phyloP scores from a whole-genome alignment of 2,797 vertebrate species.

The Choloepus didactylus region DNA sequence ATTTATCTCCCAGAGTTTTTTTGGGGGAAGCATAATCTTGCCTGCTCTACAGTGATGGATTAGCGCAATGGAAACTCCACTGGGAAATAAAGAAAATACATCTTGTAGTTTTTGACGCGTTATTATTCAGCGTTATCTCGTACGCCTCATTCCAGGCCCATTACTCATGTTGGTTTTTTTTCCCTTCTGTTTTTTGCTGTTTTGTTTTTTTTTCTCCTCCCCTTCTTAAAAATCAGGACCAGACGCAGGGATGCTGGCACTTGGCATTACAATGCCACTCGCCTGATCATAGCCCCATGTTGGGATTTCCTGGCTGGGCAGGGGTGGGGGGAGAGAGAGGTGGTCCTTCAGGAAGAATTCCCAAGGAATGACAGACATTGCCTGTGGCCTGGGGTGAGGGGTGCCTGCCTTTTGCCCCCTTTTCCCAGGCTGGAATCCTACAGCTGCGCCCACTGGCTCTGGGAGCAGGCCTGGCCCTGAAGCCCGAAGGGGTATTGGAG shows the following conservation, averaged over 20 bases:
- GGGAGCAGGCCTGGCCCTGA: no score
- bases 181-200: slow-evolving; percentile 59
- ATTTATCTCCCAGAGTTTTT: slow-evolving; percentile 90
- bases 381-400: not conserved
- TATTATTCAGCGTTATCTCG: slow-evolving; percentile 92
- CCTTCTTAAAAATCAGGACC: slow-evolving; percentile 77
- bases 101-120: slow-evolving; percentile 90
- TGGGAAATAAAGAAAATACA: slow-evolving; percentile 91
- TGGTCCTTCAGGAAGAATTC: not conserved
- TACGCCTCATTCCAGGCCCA: slow-evolving; percentile 88
- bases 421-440: not conserved
- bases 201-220: not conserved
- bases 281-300: not conserved
- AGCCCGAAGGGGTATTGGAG: not conserved
- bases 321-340: not conserved
- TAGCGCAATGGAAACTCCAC: slow-evolving; percentile 89
- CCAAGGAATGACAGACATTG: not conserved
- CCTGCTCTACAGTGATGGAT: slow-evolving; percentile 91
- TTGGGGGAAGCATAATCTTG: slow-evolving; percentile 87
- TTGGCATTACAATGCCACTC: not conserved
- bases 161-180: slow-evolving; percentile 89
- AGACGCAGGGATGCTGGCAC: slow-evolving; percentile 39
- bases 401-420: not conserved
- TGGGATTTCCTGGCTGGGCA: not conserved
- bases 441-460: no score